phyloP scores from a whole-genome alignment of 2,797 vertebrate species.

The Gymnopithys bicolor region DNA sequence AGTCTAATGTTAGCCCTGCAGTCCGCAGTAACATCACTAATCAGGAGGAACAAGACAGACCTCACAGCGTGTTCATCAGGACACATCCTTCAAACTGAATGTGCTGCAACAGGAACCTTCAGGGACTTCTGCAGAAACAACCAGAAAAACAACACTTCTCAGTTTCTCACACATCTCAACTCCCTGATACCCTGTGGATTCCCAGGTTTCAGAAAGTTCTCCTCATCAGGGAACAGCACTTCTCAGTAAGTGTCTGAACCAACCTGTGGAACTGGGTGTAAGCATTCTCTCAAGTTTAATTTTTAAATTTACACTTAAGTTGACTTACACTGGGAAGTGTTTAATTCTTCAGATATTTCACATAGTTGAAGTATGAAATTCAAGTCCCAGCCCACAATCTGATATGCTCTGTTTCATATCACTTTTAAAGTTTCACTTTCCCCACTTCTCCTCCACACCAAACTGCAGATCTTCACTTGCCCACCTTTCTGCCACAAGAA shows the following conservation, averaged over 20 bases:
- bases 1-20: neutral
- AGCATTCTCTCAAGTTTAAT: neutral
- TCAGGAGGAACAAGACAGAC: neutral
- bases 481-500: neutral
- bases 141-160: neutral
- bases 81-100: neutral
- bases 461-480: neutral
- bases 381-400: neutral
- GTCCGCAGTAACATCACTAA: neutral
- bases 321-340: neutral
- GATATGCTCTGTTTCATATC: accelerated
- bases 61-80: neutral
- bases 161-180: neutral
- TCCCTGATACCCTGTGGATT: neutral
- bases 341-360: neutral
- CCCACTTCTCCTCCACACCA: neutral
- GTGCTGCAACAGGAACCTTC: neutral
- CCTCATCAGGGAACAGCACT: neutral
- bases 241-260: neutral
- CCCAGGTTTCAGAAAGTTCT: neutral
- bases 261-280: neutral
- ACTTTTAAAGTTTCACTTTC: neutral
- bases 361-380: neutral
- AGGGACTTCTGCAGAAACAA: neutral
- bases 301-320: neutral